These are phyloP conservation scores for Ceratitis capitata DNA, from an alignment of 1,140 invertebrate genomes.

Conservation along the genomic window DNA sequence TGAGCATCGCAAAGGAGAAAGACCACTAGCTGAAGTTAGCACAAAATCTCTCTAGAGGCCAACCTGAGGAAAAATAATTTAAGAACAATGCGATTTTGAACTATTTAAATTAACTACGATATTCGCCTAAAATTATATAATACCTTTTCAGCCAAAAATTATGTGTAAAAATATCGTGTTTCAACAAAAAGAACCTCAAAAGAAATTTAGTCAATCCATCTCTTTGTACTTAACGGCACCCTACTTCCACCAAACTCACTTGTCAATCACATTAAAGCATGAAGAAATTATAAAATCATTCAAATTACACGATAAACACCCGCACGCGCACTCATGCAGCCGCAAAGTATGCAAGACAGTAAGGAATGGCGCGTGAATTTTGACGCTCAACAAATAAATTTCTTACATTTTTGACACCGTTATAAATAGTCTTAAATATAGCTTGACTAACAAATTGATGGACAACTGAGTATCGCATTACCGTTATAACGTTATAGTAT, in stretches of 20 bases:
- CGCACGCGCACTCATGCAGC: neutral
- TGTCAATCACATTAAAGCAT: neutral
- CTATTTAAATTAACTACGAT: no score
- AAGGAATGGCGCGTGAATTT: neutral
- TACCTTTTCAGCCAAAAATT: neutral
- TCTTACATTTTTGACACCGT: constrained; percentile 9
- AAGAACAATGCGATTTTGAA: no score
- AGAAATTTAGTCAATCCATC: neutral
- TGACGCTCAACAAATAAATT: neutral
- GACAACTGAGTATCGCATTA: neutral
- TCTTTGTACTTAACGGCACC: neutral
- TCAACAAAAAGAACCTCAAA: neutral
- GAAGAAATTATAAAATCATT: neutral
- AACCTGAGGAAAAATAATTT: no score
- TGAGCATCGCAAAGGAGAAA: no score
- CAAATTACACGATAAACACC: neutral
- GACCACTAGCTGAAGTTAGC: no score
- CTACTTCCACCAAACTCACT: no score
- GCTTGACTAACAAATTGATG: neutral
- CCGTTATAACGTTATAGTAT: neutral
- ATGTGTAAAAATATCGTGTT: neutral
- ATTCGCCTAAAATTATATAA: no score
- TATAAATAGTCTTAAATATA: neutral
- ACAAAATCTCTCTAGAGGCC: no score
- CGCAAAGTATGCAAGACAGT: neutral